Evolutionary conservation across 2,888 invertebrate genomes (phyloP).

Genomic region (Zygothrica quintamaculata): DNA sequence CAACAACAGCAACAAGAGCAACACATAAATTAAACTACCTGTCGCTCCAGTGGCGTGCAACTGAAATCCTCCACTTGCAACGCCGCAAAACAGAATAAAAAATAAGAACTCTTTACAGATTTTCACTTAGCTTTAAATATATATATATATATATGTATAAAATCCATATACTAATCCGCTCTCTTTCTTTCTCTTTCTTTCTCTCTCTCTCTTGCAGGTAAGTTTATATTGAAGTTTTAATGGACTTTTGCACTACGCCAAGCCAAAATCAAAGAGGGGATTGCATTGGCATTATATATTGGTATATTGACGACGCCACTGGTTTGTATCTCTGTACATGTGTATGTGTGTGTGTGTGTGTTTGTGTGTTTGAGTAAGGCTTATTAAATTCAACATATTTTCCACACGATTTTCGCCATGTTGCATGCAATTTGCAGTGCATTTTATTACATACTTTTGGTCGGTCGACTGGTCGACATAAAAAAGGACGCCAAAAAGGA

Average conservation of each 20-base stretch:
- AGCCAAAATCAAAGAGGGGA: too few relatives aligned
- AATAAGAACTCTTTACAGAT: conserved; percentile 3
- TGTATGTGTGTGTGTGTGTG: too few relatives aligned
- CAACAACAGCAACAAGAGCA: conserved; percentile 40
- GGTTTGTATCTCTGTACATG: too few relatives aligned
- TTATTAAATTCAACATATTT: conserved; percentile 57
- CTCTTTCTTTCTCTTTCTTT: conserved; percentile 39
- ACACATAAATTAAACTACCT: conserved; percentile 83
- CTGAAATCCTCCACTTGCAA: neutral
- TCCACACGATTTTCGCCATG: conserved; percentile 54
- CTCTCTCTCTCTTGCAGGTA: conserved; percentile 66
- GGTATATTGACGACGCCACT: conserved; percentile 21
- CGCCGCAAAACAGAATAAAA: neutral
- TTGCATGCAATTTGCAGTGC: conserved; percentile 60
- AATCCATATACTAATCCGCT: conserved; percentile 57
- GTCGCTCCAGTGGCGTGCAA: conserved; percentile 68
- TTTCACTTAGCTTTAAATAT: conserved; percentile 47
- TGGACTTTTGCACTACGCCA: too few relatives aligned
- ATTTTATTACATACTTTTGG: conserved; percentile 61
- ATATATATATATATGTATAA: conserved; percentile 42
- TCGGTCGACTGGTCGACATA: conserved; percentile 1
- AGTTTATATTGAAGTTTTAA: conserved; percentile 37
- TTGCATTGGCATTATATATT: too few relatives aligned
- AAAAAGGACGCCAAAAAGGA: conserved; percentile 7
- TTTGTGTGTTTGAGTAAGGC: conserved; percentile 11